A percentile compares a stretch with the other conserved stretches of the same genome.
Conservation (phyloP, 2,797 vertebrate genomes). For the Lepilemur septentrionalis region DNA sequence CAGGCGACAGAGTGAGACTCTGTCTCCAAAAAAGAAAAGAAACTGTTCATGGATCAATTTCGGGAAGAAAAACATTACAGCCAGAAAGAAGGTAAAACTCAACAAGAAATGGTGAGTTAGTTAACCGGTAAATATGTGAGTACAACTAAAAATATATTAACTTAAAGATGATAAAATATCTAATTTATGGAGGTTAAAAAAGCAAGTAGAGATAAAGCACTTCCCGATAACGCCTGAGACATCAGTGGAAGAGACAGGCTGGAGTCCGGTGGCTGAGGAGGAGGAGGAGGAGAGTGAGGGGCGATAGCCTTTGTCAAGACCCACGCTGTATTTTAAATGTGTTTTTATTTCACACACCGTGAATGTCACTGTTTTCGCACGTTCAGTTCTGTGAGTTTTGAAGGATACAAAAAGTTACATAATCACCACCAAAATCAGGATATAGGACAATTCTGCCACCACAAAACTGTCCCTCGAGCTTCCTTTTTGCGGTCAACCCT, state of each 20-base stretch:
- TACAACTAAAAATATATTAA: neutral
- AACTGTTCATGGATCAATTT: neutral
- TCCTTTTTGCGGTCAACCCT: neutral
- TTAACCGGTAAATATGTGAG: neutral
- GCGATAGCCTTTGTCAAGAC: neutral
- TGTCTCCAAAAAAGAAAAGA: too few species aligned
- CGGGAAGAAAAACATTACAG: neutral
- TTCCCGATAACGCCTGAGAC: neutral
- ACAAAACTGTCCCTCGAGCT: neutral
- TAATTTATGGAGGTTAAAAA: neutral
- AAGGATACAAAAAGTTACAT: too few species aligned
- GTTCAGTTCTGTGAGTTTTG: neutral
- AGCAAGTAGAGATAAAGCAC: neutral
- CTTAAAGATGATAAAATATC: neutral
- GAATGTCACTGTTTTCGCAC: neutral
- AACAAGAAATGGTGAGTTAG: neutral
- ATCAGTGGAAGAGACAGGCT: too few species aligned
- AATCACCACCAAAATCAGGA: neutral
- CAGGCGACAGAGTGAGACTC: too few species aligned
- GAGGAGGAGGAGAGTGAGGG: neutral
- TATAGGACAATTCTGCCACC: neutral
- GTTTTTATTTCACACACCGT: neutral
- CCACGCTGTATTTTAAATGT: neutral
- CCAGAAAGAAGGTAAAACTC: neutral
- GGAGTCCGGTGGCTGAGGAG: too few species aligned